Conservation (phyloP, 2,113 vertebrate genomes). For the Promerops cafer region DNA sequence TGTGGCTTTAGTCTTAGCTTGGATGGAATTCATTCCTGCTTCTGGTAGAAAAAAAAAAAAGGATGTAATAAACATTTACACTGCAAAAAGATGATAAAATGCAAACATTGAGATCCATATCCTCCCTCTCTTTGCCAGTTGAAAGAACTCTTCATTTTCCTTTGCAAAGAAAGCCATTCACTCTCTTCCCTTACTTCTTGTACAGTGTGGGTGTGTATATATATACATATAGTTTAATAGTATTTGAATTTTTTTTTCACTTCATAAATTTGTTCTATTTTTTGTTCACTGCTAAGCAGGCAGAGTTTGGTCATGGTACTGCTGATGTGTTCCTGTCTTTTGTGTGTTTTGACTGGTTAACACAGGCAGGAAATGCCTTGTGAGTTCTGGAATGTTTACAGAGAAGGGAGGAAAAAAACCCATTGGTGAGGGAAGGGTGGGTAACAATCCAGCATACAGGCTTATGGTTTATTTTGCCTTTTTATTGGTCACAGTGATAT, state of each 20-base stretch:
- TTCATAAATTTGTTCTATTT: not conserved
- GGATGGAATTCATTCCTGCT: not conserved
- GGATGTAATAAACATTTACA: not conserved
- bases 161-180: not conserved
- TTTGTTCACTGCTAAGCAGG: not conserved
- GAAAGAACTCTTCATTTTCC: not conserved
- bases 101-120: not conserved
- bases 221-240: not conserved
- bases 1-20: not conserved
- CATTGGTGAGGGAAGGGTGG: not conserved
- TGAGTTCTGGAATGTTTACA: not conserved
- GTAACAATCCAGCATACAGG: not conserved
- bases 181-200: not conserved
- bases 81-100: not conserved
- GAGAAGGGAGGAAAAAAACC: not conserved
- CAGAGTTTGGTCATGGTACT: not conserved
- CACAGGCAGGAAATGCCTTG: fast-evolving
- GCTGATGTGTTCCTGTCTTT: not conserved
- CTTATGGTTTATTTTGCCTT: not conserved
- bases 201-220: fast-evolving
- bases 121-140: not conserved
- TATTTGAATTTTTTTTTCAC: not conserved
- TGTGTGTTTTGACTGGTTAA: not conserved
- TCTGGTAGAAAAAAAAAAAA: not conserved
- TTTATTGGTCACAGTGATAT: not conserved